phyloP scores from a whole-genome alignment of 2,113 vertebrate species.

The Gambusia holbrooki region DNA sequence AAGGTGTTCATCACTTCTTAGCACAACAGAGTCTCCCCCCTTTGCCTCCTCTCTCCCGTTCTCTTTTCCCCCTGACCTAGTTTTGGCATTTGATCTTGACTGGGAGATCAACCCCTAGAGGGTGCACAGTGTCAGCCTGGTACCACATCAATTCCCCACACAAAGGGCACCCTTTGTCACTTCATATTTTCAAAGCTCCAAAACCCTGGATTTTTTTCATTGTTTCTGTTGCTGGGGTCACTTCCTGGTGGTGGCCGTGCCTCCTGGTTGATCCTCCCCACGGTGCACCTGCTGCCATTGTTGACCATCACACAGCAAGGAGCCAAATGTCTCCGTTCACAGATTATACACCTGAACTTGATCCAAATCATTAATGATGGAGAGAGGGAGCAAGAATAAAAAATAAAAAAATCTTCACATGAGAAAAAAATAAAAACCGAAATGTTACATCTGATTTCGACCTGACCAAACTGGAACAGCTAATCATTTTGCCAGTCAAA shows the following conservation, averaged over 20 bases:
- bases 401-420: too few relatives aligned
- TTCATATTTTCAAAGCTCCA: constrained; percentile 80
- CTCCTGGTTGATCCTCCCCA: constrained; percentile 43
- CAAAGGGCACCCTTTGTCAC: constrained; percentile 83
- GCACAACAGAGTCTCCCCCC: constrained; percentile 24
- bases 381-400: neutral
- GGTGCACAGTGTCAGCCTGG: constrained; percentile 78
- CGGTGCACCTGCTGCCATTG: constrained; percentile 70
- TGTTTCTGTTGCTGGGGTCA: constrained; percentile 70
- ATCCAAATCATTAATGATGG: neutral
- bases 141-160: constrained; percentile 77
- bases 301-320: constrained; percentile 61
- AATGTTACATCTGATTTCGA: neutral
- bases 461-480: neutral
- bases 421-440: neutral
- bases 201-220: constrained; percentile 65
- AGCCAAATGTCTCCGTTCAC: constrained; percentile 46
- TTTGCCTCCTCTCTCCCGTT: constrained; percentile 22
- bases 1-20: constrained; percentile 15
- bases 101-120: constrained; percentile 83
- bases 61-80: constrained; percentile 80
- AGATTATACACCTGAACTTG: constrained; percentile 13
- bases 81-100: constrained; percentile 82
- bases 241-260: constrained; percentile 56
- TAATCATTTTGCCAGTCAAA: neutral